Base-by-base conservation (phyloP, 2,113 vertebrate genomes). In the Psettodes erumei region DNA sequence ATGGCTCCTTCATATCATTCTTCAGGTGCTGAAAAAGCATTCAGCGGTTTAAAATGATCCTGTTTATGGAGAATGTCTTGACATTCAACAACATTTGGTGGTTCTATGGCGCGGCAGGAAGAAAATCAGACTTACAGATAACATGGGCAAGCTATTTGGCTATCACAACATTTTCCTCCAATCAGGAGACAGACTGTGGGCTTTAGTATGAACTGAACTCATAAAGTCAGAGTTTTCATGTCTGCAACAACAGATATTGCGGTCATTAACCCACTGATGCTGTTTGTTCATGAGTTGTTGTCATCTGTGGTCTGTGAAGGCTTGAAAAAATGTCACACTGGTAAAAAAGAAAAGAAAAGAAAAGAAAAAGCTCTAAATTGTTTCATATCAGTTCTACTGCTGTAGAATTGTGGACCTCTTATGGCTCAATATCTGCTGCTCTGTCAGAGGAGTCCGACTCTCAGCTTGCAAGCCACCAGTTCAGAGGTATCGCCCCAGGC, bases 401-500 rank as follows among this genome's bases (percentile, higher is more conserved):
- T 69, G 27, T 40, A 50, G 3, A 58, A 61, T 50, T 43, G 63
- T 38, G 21, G 23, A 68, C 45, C 19, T 43, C 7, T 50, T 37
- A n/a, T 25, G 53, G 71, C 50, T 88, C 50, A 51, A 11, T 47
- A 71, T 56, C 53, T 68, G 55, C 42, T 28, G 11, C 50, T 16
- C 23, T 43, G 68, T 40, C 65, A 71, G 38, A 3, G 43, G 15
- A 60, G 63, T 65, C 54, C 40, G 53, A 38, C 45, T 55, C 27
- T n/a, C 45, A 58, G 63, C 50, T 50, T 65, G 19, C 19, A 55
- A 73, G 54, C 65, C 60, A 55, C 7, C 40, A 50, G 75, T 75
- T 79, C 59, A 79, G 64, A 85, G 68, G 63, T n/a, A 69, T 64
- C 6, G 75, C 83, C 73, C 9, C 18, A 33, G 75, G 84, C 77